These are phyloP conservation scores for Volucella bombylans DNA, from an alignment of 2,888 invertebrate genomes.

Conservation along the genomic window DNA sequence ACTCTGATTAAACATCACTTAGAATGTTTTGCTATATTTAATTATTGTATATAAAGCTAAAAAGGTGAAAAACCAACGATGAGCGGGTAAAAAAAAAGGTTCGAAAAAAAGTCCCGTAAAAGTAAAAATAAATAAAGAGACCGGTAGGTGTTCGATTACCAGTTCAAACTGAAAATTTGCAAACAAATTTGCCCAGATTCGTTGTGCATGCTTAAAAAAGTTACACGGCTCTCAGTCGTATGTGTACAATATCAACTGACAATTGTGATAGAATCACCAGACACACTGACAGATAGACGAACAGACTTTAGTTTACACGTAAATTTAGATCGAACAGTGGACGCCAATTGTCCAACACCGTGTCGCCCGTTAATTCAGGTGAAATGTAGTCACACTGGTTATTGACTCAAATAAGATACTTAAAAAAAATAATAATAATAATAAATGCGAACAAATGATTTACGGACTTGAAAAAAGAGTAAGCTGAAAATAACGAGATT, in stretches of 20 bases:
- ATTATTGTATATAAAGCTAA: slow-evolving; percentile 2
- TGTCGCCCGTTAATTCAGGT: not conserved
- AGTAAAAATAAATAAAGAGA: slow-evolving; percentile 49
- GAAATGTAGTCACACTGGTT: slow-evolving; percentile 61
- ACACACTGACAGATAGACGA: slow-evolving; percentile 30
- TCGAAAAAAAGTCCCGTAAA: slow-evolving; percentile 16
- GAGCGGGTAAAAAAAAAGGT: not conserved
- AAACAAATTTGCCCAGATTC: slow-evolving; percentile 29
- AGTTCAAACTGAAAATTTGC: slow-evolving; percentile 61
- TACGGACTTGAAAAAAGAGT: not conserved
- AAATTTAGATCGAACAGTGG: slow-evolving; percentile 43
- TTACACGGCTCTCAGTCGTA: slow-evolving; percentile 34
- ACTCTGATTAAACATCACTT: slow-evolving; percentile 32
- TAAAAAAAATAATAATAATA: slow-evolving; percentile 16
- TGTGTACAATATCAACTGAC: slow-evolving; percentile 37
- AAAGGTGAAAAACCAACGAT: not conserved
- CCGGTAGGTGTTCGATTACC: slow-evolving; percentile 60
- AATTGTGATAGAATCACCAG: slow-evolving; percentile 32
- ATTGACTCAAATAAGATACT: slow-evolving; percentile 50
- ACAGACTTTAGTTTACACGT: slow-evolving; percentile 53
- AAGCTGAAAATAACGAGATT: slow-evolving; percentile 8
- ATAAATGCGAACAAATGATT: slow-evolving; percentile 11
- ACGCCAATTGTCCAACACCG: not conserved
- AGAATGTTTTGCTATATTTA: slow-evolving; percentile 9
- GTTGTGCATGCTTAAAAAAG: slow-evolving; percentile 10